Evolutionary conservation across 2,797 vertebrate genomes (phyloP).

Genomic region (Threskiornis aethiopicus): DNA sequence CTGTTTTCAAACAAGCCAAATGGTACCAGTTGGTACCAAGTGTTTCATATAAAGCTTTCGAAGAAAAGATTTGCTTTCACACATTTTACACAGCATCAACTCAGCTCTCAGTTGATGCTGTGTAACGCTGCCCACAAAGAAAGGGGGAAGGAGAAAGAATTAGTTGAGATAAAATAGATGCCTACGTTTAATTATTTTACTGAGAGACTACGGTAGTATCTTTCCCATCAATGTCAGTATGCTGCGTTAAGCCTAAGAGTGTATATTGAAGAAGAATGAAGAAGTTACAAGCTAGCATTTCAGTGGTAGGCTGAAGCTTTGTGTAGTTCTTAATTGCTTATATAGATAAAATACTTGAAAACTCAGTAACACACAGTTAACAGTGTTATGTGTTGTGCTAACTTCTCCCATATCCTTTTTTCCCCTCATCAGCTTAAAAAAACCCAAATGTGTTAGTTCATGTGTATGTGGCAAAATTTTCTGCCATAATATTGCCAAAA

Average conservation of each 20-base stretch:
- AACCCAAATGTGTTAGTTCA: not conserved
- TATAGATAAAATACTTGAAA: not conserved
- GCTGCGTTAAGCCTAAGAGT: not conserved
- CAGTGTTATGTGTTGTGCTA: too few relatives aligned
- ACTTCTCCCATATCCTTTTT: not conserved
- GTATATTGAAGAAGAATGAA: not conserved
- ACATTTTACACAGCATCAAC: rapidly evolving
- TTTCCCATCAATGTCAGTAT: not conserved
- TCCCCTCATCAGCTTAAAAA: not conserved
- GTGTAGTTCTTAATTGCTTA: not conserved
- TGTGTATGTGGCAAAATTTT: not conserved
- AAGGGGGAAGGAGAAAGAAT: not conserved
- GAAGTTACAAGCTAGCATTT: not conserved
- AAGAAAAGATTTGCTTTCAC: not conserved
- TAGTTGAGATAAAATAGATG: not conserved
- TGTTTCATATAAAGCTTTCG: not conserved
- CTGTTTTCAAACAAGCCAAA: not conserved
- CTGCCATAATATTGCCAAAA: not conserved
- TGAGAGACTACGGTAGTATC: not conserved
- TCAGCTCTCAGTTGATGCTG: not conserved
- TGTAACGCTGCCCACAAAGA: rapidly evolving
- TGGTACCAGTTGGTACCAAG: not conserved
- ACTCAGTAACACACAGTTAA: not conserved
- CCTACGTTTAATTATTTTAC: not conserved
- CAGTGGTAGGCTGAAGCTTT: not conserved